Evolutionary conservation across 2,113 vertebrate genomes (phyloP), one percentile per base, ranked within the genome.

Genomic region (Sialia sialis): DNA sequence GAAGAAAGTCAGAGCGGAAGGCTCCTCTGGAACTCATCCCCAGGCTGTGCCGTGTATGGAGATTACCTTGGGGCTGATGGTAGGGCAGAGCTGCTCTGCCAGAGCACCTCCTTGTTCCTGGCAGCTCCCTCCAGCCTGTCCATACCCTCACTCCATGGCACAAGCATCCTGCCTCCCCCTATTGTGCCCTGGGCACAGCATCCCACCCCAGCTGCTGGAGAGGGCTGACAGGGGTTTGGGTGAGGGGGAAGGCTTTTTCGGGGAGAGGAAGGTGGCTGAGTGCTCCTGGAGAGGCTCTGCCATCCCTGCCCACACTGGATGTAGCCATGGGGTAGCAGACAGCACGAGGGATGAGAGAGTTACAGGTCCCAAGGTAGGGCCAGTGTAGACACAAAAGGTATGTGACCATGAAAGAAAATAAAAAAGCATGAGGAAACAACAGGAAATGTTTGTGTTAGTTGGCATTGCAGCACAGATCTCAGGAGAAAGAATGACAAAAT

Each of bases 381-480:
- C 25, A 10, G 32, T 1, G 5, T 19, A 54, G 66, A n/a, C 32
- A 59, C 19, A 54, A 27, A 73, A 80, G 44, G 43, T 67, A 32
- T 60, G 74, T 81, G 55, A 75, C 15, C 43, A 9, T 81, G 66
- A 86, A 52, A 56, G 52, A 81, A 81, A 59, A 70, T 22, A 4
- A 69, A 77, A 85, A 66, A 78, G 69, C 66, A 79, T 38, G 49
- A 89, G 84, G 79, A 89, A 84, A 41, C 36, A 77, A 15, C 8
- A 60, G 44, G 69, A 73, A 92, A 70, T 48, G 14, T 46, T 66
- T 73, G 18, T 54, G 75, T 77, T 59, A 87, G 56, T 36, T 94
- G 83, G 16, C 26, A 21, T 9, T 43, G 46, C 41, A 70, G 75
- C 73, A 63, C 19, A 16, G 59, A 10, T 27, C 54, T 70, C 63